Evolutionary conservation across 2,113 vertebrate species (phyloP).

Genomic region (Archocentrus centrarchus): DNA sequence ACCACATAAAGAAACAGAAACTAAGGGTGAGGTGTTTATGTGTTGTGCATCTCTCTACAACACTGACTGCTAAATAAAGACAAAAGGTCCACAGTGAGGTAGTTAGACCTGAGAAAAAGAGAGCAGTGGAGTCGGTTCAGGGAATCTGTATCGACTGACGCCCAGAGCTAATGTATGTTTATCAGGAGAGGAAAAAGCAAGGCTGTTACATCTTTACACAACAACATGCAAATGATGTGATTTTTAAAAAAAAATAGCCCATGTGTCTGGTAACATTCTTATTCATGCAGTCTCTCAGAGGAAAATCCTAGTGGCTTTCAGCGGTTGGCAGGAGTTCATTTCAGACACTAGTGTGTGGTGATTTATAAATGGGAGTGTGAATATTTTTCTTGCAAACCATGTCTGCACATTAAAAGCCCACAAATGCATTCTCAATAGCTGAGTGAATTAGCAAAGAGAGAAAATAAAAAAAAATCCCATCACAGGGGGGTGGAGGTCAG

Average conservation of each 20-base stretch:
- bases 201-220: not conserved
- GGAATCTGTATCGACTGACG: not conserved
- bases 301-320: constrained; percentile 31
- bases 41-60: not conserved
- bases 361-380: constrained; percentile 29
- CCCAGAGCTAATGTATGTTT: not conserved
- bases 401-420: not conserved
- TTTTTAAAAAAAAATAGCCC: not conserved
- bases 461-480: not conserved
- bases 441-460: constrained; percentile 6
- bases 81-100: not conserved
- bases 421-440: constrained; percentile 16
- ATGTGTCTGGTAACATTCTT: constrained; percentile 11
- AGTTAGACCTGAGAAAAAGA: not conserved
- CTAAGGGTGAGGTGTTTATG: not conserved
- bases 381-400: constrained; percentile 23
- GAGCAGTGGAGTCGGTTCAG: not conserved
- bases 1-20: not conserved
- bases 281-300: constrained; percentile 29
- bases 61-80: not conserved
- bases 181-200: not conserved
- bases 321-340: constrained; percentile 34
- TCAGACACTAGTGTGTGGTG: constrained; percentile 7
- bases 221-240: not conserved
- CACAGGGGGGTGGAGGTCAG: not conserved